Evolutionary conservation across 2,888 invertebrate species (phyloP).

Genomic region (Liodrosophila aerea): DNA sequence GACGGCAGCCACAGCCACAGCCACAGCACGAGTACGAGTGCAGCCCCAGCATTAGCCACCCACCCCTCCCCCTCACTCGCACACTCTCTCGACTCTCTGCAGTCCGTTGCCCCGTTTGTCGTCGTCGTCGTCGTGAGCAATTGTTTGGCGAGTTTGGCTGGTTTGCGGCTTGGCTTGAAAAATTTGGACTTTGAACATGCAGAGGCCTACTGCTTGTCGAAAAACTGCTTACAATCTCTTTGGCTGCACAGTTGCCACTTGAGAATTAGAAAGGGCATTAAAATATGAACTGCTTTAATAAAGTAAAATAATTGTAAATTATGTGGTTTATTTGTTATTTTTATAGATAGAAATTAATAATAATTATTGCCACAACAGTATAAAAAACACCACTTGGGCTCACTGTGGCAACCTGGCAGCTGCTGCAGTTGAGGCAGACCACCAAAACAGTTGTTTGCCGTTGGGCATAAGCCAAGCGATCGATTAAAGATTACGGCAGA

Average conservation of each 20-base stretch:
- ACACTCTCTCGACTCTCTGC: constrained; percentile 1
- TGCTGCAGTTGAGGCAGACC: too few species aligned
- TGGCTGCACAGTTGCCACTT: constrained; percentile 10
- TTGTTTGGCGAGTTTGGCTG: constrained; percentile 75
- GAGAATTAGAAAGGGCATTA: too few species aligned
- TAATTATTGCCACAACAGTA: too few species aligned
- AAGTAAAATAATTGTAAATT: too few species aligned
- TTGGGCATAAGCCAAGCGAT: constrained; percentile 26
- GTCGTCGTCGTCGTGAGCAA: constrained; percentile 64
- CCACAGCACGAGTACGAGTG: constrained; percentile 28
- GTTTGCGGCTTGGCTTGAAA: constrained; percentile 54
- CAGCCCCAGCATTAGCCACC: constrained; percentile 7
- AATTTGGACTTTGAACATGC: constrained; percentile 67
- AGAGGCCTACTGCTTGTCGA: constrained; percentile 58
- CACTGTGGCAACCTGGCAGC: too few species aligned
- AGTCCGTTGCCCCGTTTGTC: constrained; percentile 49
- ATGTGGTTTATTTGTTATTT: too few species aligned
- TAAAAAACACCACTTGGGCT: too few species aligned
- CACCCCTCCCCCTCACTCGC: neutral
- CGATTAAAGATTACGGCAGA: too few species aligned
- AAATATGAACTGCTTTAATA: too few species aligned
- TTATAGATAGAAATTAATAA: too few species aligned
- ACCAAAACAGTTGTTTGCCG: constrained; percentile 41
- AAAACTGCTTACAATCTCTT: constrained; percentile 67
- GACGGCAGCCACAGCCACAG: constrained; percentile 34